Percentiles rank a stretch among this genome's conserved stretches.
These are phyloP conservation scores for Tapirus terrestris DNA, from an alignment of 2,113 vertebrate species.

Conservation along the genomic window DNA sequence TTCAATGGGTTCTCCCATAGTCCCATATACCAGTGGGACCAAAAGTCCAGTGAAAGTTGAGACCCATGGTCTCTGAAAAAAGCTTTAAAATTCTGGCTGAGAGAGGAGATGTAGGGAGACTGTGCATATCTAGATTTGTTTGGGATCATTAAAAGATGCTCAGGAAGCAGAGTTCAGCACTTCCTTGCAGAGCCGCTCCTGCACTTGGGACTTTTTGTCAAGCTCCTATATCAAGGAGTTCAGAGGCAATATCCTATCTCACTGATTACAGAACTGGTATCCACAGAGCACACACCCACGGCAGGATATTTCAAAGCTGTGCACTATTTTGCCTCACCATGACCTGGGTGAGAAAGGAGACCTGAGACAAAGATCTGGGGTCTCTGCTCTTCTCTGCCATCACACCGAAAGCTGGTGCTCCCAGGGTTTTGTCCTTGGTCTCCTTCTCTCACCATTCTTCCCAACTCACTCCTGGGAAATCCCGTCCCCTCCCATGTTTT, in stretches of 20 bases:
- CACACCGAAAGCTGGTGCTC: rapidly evolving
- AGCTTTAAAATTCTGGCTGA: neutral
- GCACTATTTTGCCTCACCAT: neutral
- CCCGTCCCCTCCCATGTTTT: neutral
- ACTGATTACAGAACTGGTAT: neutral
- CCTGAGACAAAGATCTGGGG: neutral
- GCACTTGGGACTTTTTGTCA: neutral
- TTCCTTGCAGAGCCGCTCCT: neutral
- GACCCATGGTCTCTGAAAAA: neutral
- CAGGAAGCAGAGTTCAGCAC: neutral
- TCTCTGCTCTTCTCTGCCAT: neutral
- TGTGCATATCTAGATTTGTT: neutral
- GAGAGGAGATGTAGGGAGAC: neutral
- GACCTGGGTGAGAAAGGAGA: neutral
- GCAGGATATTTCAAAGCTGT: neutral
- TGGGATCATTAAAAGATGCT: neutral
- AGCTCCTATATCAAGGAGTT: neutral
- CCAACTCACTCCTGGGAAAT: neutral
- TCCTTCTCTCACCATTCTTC: neutral
- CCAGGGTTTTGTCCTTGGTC: neutral
- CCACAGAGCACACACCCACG: neutral
- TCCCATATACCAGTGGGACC: neutral
- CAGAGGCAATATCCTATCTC: neutral
- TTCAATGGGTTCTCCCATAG: neutral
- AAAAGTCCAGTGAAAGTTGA: neutral